Base-by-base conservation (phyloP, 2,888 invertebrate genomes). In the Branchipolynoe longqiensis region DNA sequence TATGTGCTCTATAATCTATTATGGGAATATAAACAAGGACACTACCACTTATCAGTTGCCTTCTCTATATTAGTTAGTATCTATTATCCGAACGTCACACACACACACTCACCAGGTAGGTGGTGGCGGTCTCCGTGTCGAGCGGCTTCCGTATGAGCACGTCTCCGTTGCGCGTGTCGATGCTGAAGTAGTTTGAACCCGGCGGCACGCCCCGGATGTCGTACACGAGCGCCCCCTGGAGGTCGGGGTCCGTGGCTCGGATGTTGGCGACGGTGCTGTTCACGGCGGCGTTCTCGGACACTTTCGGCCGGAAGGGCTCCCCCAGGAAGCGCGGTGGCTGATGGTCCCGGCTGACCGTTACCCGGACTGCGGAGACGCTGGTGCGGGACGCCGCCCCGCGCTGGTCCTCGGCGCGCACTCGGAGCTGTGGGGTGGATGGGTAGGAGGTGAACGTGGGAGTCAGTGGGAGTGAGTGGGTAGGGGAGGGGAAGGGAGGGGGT, bases 71-170 rank as follows among this genome's bases (percentile, higher is more conserved):
- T n/a, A n/a, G n/a, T n/a, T n/a, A n/a, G n/a, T n/a, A n/a, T n/a
- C n/a, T n/a, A n/a, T n/a, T n/a, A n/a, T n/a, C n/a, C n/a, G n/a
- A n/a, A n/a, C n/a, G n/a, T 8, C 48, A 48, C 48, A 12, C 8
- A 48, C 48, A 48, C 4, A 33, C 25, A 89, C 91, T 90, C 84
- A 92, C 92, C n/a, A 90, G 90, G 87, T 92, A 92, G n/a, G 85
- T 59, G 0, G 88, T 88, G 31, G 89, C 88, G 58, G 90, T 91
- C 33, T 90, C 87, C 4, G 84, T 89, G 87, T 89, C 83, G 31
- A 88, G 83, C 22, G 84, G 54, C 31, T 82, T 85, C 62, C 81
- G 86, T 8, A 89, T 85, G 31, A 74, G 73, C 8, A 89, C 40
- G 8, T 74, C 54, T 12, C 89, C 89, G 0, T 81, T 86, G 33